Evolutionary conservation across 2,888 invertebrate species (phyloP).

Genomic region (Stenolophus ochropezus): DNA sequence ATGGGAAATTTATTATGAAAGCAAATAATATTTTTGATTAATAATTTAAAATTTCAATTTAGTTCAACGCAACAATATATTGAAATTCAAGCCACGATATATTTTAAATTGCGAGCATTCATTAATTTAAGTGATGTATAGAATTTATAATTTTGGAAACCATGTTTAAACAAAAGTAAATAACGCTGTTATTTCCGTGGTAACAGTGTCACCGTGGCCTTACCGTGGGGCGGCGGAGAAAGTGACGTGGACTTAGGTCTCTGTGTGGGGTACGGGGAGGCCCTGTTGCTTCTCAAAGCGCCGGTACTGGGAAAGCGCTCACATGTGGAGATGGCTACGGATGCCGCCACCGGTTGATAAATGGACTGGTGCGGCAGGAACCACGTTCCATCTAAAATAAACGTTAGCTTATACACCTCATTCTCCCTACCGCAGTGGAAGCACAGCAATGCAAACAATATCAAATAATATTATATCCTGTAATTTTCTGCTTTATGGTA

Average conservation of each 20-base stretch:
- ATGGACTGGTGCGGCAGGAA: constrained; percentile 73
- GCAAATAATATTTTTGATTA: not conserved
- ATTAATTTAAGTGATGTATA: not conserved
- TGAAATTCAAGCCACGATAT: not conserved
- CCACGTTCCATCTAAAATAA: constrained; percentile 72
- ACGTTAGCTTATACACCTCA: not conserved
- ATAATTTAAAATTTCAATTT: too few relatives aligned
- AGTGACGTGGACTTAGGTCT: constrained; percentile 71
- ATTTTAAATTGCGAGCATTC: not conserved
- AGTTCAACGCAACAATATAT: too few relatives aligned
- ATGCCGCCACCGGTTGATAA: constrained; percentile 69
- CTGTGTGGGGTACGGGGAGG: constrained; percentile 71
- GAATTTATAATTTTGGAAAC: not conserved
- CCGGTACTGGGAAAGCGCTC: constrained; percentile 68
- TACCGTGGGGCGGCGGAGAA: constrained; percentile 72
- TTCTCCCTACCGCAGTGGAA: not conserved
- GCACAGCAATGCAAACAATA: too few relatives aligned
- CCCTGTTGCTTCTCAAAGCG: constrained; percentile 66
- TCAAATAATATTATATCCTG: too few relatives aligned
- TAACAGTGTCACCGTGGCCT: constrained; percentile 56
- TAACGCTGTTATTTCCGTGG: too few relatives aligned
- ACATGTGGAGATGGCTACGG: constrained; percentile 69
- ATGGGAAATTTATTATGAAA: not conserved
- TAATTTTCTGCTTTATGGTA: too few relatives aligned
- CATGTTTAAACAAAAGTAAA: too few relatives aligned